Percentiles rank a stretch among this genome's conserved stretches.
Evolutionary conservation across 2,113 vertebrate species (phyloP).

Genomic region (Emydura subglobosa): DNA sequence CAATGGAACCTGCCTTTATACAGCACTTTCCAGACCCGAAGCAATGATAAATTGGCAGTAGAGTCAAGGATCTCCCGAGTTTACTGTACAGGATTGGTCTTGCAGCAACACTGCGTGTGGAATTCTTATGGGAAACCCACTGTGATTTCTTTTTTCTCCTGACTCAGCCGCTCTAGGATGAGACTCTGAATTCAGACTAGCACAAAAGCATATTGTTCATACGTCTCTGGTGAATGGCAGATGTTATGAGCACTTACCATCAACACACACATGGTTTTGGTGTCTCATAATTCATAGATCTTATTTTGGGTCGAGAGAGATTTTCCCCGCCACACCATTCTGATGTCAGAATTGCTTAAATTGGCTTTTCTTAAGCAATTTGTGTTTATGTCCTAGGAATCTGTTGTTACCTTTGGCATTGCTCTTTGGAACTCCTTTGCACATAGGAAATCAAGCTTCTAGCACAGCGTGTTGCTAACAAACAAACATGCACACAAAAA

Average conservation of each 20-base stretch:
- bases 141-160: background rate
- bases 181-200: background rate
- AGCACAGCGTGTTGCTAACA: background rate
- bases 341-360: background rate
- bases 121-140: accelerated
- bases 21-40: background rate
- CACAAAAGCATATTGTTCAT: accelerated
- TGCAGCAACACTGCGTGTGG: accelerated
- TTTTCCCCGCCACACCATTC: background rate
- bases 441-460: background rate
- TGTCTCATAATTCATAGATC: background rate
- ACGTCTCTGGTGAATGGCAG: background rate
- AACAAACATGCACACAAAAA: background rate
- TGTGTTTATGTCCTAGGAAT: background rate
- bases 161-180: accelerated
- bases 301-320: background rate
- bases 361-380: background rate
- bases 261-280: background rate
- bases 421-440: background rate
- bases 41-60: accelerated
- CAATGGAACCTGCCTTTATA: background rate
- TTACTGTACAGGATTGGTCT: background rate
- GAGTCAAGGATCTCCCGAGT: background rate
- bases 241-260: background rate
- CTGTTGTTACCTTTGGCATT: background rate